Evolutionary conservation across 2,113 vertebrate species (phyloP).

Genomic region (Lonchura striata): DNA sequence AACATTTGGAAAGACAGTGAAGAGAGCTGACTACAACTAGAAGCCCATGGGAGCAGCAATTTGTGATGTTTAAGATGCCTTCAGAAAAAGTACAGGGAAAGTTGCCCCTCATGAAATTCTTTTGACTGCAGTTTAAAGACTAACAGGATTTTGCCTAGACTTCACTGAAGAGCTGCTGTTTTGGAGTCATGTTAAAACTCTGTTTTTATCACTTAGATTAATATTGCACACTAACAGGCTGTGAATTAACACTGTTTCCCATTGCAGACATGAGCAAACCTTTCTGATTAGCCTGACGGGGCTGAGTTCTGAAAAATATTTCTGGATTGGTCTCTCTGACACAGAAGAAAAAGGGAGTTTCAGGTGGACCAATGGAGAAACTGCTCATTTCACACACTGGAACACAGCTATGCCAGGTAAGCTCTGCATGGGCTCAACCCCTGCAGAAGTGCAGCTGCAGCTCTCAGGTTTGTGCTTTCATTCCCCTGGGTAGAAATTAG

Average conservation of each 20-base stretch:
- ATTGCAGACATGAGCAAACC: conserved; percentile 85
- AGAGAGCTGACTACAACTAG: neutral
- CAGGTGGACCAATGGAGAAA: conserved; percentile 75
- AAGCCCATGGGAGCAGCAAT: neutral
- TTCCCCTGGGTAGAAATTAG: neutral
- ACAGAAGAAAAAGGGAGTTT: conserved; percentile 71
- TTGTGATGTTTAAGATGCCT: neutral
- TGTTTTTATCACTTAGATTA: neutral
- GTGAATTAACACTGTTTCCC: neutral
- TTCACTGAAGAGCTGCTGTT: neutral
- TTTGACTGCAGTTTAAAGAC: neutral
- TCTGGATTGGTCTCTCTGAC: conserved; percentile 88
- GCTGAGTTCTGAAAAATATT: conserved; percentile 84
- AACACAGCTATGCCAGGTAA: conserved; percentile 89
- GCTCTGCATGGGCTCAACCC: neutral
- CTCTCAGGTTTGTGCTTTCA: neutral
- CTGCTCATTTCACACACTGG: conserved; percentile 86
- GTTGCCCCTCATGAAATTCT: neutral
- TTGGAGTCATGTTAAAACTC: neutral
- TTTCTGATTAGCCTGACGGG: conserved; percentile 87
- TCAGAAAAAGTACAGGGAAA: neutral
- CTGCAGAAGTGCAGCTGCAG: neutral
- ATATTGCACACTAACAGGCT: neutral
- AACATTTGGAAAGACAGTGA: neutral
- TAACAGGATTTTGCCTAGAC: neutral